Conservation (phyloP, 1,140 invertebrate species). For the Dolichoris vasculosae region DNA sequence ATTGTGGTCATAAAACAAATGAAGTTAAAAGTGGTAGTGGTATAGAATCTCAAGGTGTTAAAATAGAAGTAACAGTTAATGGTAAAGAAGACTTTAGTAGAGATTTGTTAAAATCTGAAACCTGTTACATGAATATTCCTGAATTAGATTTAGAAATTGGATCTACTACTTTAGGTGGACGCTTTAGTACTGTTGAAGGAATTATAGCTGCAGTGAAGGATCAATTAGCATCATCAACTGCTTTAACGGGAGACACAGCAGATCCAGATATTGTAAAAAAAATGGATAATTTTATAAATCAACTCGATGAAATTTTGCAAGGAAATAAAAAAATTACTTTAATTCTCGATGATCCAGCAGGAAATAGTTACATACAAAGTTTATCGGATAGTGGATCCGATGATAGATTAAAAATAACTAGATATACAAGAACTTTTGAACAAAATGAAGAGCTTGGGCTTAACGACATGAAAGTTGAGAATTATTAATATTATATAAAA, state of each 20-base stretch:
- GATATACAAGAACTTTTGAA: neutral
- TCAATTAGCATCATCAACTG: slow-evolving; percentile 82
- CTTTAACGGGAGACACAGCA: slow-evolving; percentile 83
- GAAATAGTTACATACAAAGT: slow-evolving; percentile 97
- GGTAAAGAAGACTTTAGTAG: slow-evolving; percentile 87
- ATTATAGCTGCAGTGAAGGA: slow-evolving; percentile 81
- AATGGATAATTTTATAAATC: slow-evolving; percentile 80
- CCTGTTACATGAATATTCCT: slow-evolving; percentile 90
- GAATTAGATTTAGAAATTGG: slow-evolving; percentile 93
- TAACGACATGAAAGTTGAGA: slow-evolving; percentile 73
- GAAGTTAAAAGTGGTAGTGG: slow-evolving; percentile 97
- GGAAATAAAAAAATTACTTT: slow-evolving; percentile 82
- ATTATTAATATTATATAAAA: neutral
- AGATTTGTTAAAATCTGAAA: slow-evolving; percentile 98
- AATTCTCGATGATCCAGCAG: slow-evolving; percentile 95
- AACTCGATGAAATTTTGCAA: slow-evolving; percentile 83
- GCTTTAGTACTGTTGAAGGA: slow-evolving; percentile 97
- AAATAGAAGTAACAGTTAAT: slow-evolving; percentile 85
- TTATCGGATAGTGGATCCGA: slow-evolving; percentile 81
- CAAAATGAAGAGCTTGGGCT: slow-evolving; percentile 73
- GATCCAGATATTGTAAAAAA: slow-evolving; percentile 74
- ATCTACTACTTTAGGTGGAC: slow-evolving; percentile 88
- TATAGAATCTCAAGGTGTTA: slow-evolving; percentile 88
- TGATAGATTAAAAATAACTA: no score
- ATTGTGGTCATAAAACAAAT: slow-evolving; percentile 92